Evolutionary conservation across 2,113 vertebrate genomes (phyloP).

Genomic region (Serilophus lunatus): DNA sequence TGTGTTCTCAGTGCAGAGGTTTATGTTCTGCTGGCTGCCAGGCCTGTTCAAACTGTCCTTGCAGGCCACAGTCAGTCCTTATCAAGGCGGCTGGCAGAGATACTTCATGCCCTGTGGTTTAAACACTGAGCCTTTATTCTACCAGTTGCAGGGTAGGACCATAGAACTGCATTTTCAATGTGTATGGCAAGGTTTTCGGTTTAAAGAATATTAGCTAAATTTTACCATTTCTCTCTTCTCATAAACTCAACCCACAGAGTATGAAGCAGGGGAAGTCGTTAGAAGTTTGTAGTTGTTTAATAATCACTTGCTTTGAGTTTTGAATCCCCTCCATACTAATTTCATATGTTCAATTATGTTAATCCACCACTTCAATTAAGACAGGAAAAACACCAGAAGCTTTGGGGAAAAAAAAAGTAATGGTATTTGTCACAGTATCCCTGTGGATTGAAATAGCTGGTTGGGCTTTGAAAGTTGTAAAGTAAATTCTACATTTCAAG

Average conservation of each 20-base stretch:
- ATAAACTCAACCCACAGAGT: neutral
- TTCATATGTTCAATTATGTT: neutral
- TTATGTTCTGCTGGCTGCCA: neutral
- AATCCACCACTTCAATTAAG: neutral
- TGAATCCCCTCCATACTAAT: neutral
- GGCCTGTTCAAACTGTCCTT: neutral
- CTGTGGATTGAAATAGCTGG: neutral
- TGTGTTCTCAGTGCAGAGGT: rapidly evolving
- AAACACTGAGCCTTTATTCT: neutral
- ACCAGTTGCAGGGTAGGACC: neutral
- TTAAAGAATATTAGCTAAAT: neutral
- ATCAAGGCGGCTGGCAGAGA: rapidly evolving
- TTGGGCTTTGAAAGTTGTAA: neutral
- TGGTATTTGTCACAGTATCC: neutral
- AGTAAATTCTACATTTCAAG: neutral
- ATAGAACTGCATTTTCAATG: neutral
- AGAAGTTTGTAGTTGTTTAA: neutral
- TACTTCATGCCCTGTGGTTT: neutral
- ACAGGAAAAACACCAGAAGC: neutral
- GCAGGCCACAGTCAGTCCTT: neutral
- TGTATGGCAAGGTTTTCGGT: neutral
- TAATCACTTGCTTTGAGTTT: neutral
- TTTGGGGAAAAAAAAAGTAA: neutral
- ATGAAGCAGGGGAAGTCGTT: neutral
- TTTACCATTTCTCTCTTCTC: neutral